Percentiles rank a stretch among this genome's conserved stretches.
These are phyloP conservation scores for Ailuropoda melanoleuca DNA, from an alignment of 2,113 vertebrate species.

Conservation along the genomic window DNA sequence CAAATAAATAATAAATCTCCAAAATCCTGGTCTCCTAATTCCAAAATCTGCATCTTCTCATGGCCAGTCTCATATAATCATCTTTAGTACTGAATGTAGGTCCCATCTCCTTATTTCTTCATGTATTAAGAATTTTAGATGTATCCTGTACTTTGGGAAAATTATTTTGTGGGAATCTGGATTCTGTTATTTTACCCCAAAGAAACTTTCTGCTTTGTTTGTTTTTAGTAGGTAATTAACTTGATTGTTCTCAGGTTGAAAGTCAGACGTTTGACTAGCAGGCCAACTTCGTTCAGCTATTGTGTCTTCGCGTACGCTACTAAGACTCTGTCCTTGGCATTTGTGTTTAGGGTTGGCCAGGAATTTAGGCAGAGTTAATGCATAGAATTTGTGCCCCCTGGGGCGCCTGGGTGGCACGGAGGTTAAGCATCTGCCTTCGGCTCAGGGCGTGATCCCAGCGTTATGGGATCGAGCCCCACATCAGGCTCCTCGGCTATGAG, in stretches of 20 bases:
- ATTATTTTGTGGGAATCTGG: not conserved
- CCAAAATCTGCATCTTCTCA: not conserved
- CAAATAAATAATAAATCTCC: not conserved
- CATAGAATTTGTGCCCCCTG: not conserved
- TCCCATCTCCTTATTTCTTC: not conserved
- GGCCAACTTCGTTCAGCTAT: not conserved
- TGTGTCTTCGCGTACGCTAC: not conserved
- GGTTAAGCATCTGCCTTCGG: too few relatives aligned
- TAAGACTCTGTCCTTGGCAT: not conserved
- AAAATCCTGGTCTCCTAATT: not conserved
- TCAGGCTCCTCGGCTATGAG: too few relatives aligned
- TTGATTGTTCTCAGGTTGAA: not conserved
- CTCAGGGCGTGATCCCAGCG: too few relatives aligned
- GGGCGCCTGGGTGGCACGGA: too few relatives aligned
- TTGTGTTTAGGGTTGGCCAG: not conserved
- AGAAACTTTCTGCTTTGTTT: not conserved
- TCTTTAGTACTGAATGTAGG: not conserved
- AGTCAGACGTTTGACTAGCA: not conserved
- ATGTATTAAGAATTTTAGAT: not conserved
- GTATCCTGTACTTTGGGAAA: not conserved
- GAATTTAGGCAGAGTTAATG: not conserved
- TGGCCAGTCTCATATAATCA: not conserved
- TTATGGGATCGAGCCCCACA: too few relatives aligned
- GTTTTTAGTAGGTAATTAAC: not conserved
- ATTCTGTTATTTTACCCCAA: not conserved